Percentiles rank a stretch among this genome's conserved stretches.
phyloP scores from a whole-genome alignment of 2,797 vertebrate genomes.

The Tauraco hartlaubi region DNA sequence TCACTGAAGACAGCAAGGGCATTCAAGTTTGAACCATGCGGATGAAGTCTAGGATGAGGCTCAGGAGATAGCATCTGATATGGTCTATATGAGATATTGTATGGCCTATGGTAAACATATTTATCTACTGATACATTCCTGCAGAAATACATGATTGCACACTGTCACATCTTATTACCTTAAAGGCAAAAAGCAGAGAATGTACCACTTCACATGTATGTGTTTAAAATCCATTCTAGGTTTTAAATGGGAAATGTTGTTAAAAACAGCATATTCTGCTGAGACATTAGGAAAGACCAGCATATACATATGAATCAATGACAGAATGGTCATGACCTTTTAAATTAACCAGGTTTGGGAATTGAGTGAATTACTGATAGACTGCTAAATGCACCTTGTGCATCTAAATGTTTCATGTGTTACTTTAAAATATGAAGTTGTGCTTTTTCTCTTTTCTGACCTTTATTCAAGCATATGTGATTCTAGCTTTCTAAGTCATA shows the following conservation, averaged over 20 bases:
- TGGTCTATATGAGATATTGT: not conserved
- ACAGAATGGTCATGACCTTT: not conserved
- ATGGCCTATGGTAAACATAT: not conserved
- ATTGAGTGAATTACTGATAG: not conserved
- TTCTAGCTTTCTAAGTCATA: not conserved
- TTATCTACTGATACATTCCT: not conserved
- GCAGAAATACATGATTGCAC: not conserved
- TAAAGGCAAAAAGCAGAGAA: not conserved
- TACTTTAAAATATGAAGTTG: not conserved
- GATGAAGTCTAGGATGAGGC: not conserved
- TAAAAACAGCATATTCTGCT: not conserved
- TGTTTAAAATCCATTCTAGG: not conserved
- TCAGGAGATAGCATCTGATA: not conserved
- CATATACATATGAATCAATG: not conserved
- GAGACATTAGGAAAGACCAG: not conserved
- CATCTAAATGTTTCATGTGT: not conserved
- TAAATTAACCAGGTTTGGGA: not conserved
- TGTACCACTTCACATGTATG: not conserved
- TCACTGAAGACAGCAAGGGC: not conserved
- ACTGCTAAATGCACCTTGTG: not conserved
- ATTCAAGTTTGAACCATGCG: not conserved
- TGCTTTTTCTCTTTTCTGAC: constrained; percentile 26
- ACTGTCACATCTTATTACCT: not conserved
- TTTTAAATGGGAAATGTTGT: not conserved
- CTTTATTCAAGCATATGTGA: constrained; percentile 6